Base-by-base conservation (phyloP, 2,888 invertebrate species). In the Euproctis similis region DNA sequence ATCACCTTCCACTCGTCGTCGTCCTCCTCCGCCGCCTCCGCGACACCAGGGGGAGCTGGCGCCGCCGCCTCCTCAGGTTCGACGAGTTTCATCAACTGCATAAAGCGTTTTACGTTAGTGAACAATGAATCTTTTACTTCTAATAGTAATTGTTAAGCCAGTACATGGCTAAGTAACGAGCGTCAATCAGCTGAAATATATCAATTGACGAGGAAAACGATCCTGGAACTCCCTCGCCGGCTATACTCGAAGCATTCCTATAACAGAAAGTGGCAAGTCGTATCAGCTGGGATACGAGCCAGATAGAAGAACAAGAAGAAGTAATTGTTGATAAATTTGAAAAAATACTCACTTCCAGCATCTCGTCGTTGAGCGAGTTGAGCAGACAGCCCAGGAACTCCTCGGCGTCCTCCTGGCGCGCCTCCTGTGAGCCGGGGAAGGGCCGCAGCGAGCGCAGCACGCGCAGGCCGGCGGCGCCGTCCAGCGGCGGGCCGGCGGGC, bases 341-440 rank as follows among this genome's bases (percentile, higher is more conserved):
- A 25, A 17, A 25, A 17, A n/a, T 16, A 13, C 70, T 63, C 56
- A 94, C 93, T 87, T 96, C 95, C 2, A 95, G 87, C 96, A 98
- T 97, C 85, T 98, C 98, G 72, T 98, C 98, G 63, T 97, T 97
- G 31, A 98, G 88, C 12, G 94, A 94, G 77, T 97, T 98, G 12
- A 98, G 87, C 39, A 98, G 87, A 66, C 94, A 95, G 4, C 96
- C 94, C 1, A 98, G 87, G 77, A 98, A 97, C 69, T 98, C 98
- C 72, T 98, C 98, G 0, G 98, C 98, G 77, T 98, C 98, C 66
- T 98, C 97, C 71, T 98, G 98, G 10, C 95, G 87, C 0, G 96
- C 97, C 68, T 95, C 95, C 28, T 94, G 91, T 9, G 77, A 76
- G 42, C 82, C 85, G 8, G 74, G 71, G 70, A 82, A 82, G 50